Evolutionary conservation across 2,113 vertebrate genomes (phyloP), one percentile per base, ranked within the genome.

Genomic region (Ardeotis arabs): DNA sequence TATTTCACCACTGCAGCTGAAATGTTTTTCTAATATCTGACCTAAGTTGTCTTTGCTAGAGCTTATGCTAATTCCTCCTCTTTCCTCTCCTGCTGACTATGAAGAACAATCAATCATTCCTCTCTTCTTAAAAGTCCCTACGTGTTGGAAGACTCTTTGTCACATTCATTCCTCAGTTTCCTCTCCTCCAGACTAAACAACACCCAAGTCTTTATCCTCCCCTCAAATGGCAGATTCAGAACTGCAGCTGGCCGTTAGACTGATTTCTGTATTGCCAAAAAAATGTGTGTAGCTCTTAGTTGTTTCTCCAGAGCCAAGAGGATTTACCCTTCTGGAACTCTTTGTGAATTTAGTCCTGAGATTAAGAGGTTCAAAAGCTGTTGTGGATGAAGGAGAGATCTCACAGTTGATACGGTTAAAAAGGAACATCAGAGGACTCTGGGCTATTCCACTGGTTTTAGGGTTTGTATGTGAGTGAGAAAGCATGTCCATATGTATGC

Each of bases 181-280:
- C 91, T 95, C 91, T 97, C 15, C 67, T 90, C 70, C 90, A 97
- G 95, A 96, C 93, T 94, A 96, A 97, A 95, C 91, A 96, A 83
- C 70, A 88, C 41, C 66, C n/a, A 76, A 50, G 55, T 47, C 78
- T 94, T 89, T 76, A 85, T 83, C n/a, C 63, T 93, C 9, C 15
- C 35, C 41, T 87, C 70, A 80, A 25, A 85, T 73, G 53, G 77
- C 77, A 59, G 37, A 74, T 72, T 91, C 67, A 87, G 81, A 95
- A 33, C 45, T 92, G 83, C 83, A 93, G 68, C 73, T 95, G 95
- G 73, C 67, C 14, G 6, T 78, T 78, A 37, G 53, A 75, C 84
- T 0, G 5, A 77, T 63, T 76, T 82, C 87, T 85, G 21, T 45
- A 45, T 53, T 87, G 84, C 91, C 91, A 91, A 76, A 49, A 49